Conservation (phyloP, 2,888 invertebrate species). For the Dermolepida albohirtum region DNA sequence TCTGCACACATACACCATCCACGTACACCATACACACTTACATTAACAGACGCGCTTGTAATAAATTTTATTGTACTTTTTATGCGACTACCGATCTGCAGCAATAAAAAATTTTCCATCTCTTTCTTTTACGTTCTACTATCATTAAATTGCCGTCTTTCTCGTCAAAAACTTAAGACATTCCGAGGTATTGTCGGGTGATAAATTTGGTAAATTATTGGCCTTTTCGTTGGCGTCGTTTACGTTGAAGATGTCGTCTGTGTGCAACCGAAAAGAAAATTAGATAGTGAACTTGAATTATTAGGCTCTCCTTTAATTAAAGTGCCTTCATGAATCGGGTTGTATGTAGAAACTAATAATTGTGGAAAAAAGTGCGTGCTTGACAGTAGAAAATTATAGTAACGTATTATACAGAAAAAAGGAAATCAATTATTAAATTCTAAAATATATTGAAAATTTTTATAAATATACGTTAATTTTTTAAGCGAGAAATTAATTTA, state of each 20-base stretch:
- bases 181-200: slow-evolving; percentile 33
- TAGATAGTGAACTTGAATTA: slow-evolving; percentile 25
- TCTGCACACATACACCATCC: not conserved
- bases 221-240: not conserved
- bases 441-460: no score
- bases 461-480: no score
- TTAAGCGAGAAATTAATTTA: no score
- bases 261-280: slow-evolving; percentile 31
- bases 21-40: not conserved
- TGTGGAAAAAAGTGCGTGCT: no score
- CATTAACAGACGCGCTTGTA: slow-evolving; percentile 19
- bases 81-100: slow-evolving; percentile 28
- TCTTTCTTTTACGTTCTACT: not conserved
- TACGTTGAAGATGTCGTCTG: slow-evolving; percentile 11
- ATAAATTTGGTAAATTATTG: slow-evolving; percentile 36
- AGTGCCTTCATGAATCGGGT: not conserved
- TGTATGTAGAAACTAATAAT: no score
- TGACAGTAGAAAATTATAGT: no score
- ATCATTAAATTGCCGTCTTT: slow-evolving; percentile 5
- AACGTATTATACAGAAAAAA: no score
- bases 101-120: slow-evolving; percentile 24
- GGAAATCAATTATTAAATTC: no score
- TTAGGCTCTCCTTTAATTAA: slow-evolving; percentile 18
- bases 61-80: slow-evolving; percentile 36
- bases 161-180: slow-evolving; percentile 36